Conservation (phyloP, 2,797 vertebrate species). For the Tenualosa thibaudeaui region DNA sequence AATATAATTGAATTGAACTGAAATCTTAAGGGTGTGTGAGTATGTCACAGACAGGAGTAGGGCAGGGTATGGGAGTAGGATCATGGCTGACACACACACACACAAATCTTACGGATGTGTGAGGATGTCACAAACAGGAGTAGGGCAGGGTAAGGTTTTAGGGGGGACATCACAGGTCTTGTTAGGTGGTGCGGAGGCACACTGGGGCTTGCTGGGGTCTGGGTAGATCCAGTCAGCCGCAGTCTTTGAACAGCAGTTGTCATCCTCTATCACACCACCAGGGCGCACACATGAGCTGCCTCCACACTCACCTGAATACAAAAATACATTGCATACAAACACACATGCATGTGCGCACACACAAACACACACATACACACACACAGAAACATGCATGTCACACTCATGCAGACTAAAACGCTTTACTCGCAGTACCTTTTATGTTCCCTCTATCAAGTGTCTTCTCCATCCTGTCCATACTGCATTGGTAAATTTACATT, state of each 20-base stretch:
- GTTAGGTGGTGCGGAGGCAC: slow-evolving; percentile 47
- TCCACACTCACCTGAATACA: slow-evolving; percentile 67
- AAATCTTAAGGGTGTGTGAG: slow-evolving; percentile 61
- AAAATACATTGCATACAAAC: neutral
- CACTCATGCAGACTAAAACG: neutral
- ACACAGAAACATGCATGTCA: too few species aligned
- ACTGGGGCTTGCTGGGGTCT: slow-evolving; percentile 64
- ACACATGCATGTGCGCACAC: neutral
- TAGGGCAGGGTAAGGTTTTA: too few species aligned
- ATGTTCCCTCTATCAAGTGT: too few species aligned
- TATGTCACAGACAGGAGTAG: slow-evolving; percentile 57
- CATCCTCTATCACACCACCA: slow-evolving; percentile 60
- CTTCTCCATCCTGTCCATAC: too few species aligned
- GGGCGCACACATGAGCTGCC: slow-evolving; percentile 65
- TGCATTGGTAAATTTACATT: too few species aligned
- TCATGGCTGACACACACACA: too few species aligned
- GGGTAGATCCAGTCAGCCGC: slow-evolving; percentile 67
- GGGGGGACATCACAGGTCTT: slow-evolving; percentile 39
- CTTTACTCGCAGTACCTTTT: too few species aligned
- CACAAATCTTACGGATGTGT: slow-evolving; percentile 58
- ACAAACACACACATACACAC: neutral
- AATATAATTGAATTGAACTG: too few species aligned
- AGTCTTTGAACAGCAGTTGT: slow-evolving; percentile 68
- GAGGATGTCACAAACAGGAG: slow-evolving; percentile 64
- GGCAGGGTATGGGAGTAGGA: too few species aligned